Percentiles rank a stretch among this genome's conserved stretches.
These are phyloP conservation scores for Cheumatopsyche charites DNA, from an alignment of 1,140 invertebrate species.

Conservation along the genomic window DNA sequence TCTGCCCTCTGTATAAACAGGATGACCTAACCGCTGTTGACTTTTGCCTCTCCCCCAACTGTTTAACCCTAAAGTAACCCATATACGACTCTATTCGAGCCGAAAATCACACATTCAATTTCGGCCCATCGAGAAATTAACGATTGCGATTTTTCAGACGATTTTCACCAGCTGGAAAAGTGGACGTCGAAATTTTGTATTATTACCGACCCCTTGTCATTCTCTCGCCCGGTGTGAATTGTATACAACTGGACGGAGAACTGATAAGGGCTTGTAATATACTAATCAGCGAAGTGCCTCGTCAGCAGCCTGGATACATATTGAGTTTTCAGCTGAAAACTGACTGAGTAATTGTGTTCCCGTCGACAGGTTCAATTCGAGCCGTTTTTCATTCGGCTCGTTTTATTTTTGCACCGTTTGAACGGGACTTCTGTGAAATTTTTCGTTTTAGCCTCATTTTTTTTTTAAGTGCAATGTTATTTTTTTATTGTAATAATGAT, in stretches of 20 bases:
- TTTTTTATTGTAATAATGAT: too few relatives aligned
- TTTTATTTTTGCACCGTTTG: too few relatives aligned
- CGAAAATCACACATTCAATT: background rate
- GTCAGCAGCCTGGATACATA: too few relatives aligned
- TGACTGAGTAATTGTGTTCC: too few relatives aligned
- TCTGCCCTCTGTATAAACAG: constrained; percentile 31
- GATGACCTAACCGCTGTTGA: background rate
- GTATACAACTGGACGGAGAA: constrained; percentile 48
- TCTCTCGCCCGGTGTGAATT: constrained; percentile 41
- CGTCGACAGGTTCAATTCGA: too few relatives aligned
- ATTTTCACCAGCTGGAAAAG: background rate
- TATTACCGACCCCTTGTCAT: constrained; percentile 48
- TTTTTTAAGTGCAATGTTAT: too few relatives aligned
- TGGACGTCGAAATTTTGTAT: constrained; percentile 31
- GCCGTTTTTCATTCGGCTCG: too few relatives aligned
- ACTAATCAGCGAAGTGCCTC: constrained; percentile 25
- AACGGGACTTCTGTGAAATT: too few relatives aligned
- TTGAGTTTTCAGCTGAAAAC: too few relatives aligned
- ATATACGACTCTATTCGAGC: background rate
- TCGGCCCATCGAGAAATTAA: background rate
- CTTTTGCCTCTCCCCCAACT: background rate
- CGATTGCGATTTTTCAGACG: background rate
- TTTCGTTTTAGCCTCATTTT: too few relatives aligned
- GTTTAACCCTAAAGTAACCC: too few relatives aligned
- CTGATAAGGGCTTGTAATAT: constrained; percentile 49